Percentiles rank a stretch among this genome's conserved stretches.
Evolutionary conservation across 2,797 vertebrate genomes (phyloP).

Genomic region (Sebastes matsubarae): DNA sequence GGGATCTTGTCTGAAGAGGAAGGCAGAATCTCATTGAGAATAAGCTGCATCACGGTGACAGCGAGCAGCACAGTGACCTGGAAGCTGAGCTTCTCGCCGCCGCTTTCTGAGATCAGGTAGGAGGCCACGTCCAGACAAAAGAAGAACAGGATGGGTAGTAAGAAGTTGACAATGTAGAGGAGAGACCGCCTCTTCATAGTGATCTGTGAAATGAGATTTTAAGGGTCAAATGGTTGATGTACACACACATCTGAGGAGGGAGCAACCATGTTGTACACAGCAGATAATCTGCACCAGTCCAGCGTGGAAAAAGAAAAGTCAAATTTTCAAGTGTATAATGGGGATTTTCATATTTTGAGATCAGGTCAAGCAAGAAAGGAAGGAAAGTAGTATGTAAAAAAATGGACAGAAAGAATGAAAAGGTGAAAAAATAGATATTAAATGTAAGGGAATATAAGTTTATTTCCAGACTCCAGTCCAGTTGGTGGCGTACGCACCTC

Average conservation of each 20-base stretch:
- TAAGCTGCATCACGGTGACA: conserved; percentile 83
- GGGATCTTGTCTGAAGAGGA: conserved; percentile 79
- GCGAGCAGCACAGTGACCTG: conserved; percentile 84
- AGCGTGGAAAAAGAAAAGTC: no score
- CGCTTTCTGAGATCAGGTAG: conserved; percentile 73
- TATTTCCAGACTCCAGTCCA: no score
- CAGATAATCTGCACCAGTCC: no score
- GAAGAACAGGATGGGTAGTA: conserved; percentile 69
- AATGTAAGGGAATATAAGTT: background rate
- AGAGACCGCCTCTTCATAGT: conserved; percentile 47
- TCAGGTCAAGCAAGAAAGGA: background rate
- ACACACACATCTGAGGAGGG: background rate
- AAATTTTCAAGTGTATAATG: background rate
- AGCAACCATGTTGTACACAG: background rate
- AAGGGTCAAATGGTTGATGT: background rate
- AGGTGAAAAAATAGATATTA: background rate
- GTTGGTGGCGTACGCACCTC: no score
- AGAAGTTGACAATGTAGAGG: conserved; percentile 63
- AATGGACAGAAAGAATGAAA: background rate
- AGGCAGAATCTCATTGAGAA: conserved; percentile 85
- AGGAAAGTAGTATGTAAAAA: background rate
- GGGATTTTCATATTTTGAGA: background rate
- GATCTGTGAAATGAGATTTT: conserved; percentile 10
- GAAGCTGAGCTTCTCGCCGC: conserved; percentile 82
- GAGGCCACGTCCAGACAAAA: conserved; percentile 83